phyloP scores from a whole-genome alignment of 2,888 invertebrate species.

The Nesidiocoris tenuis region DNA sequence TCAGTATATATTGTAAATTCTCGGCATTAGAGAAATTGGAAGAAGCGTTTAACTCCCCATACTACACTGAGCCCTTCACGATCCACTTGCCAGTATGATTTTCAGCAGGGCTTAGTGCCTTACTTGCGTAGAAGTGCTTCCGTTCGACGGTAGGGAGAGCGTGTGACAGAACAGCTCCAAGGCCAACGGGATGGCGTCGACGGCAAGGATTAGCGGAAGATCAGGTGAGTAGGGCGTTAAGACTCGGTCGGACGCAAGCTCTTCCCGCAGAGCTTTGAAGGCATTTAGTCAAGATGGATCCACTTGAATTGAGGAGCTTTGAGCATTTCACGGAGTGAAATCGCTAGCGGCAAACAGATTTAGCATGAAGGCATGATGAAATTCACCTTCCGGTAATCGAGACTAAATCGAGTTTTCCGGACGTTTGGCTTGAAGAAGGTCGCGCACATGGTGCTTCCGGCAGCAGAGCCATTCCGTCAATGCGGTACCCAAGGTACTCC shows the following conservation, averaged over 20 bases:
- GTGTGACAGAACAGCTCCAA: constrained; percentile 51
- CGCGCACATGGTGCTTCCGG: constrained; percentile 14
- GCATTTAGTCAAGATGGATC: constrained; percentile 49
- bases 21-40: constrained; percentile 54
- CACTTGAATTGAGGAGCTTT: constrained; percentile 49
- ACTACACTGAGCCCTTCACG: constrained; percentile 52
- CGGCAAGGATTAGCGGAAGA: constrained; percentile 50
- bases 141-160: constrained; percentile 52
- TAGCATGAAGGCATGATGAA: background rate
- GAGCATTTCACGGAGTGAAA: constrained; percentile 24
- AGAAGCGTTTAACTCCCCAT: constrained; percentile 51
- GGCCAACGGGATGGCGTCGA: constrained; percentile 50
- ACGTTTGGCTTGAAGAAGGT: constrained; percentile 5
- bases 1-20: constrained; percentile 50
- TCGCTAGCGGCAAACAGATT: constrained; percentile 11
- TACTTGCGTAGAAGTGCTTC: constrained; percentile 54
- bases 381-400: constrained; percentile 24
- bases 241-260: constrained; percentile 45
- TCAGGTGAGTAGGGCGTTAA: constrained; percentile 51
- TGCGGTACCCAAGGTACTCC: background rate
- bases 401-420: background rate
- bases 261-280: constrained; percentile 50
- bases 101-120: constrained; percentile 52
- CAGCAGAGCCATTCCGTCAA: constrained; percentile 1
- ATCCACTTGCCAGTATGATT: constrained; percentile 52